phyloP scores from a whole-genome alignment of 2,113 vertebrate genomes.

The Entomyzon cyanotis region DNA sequence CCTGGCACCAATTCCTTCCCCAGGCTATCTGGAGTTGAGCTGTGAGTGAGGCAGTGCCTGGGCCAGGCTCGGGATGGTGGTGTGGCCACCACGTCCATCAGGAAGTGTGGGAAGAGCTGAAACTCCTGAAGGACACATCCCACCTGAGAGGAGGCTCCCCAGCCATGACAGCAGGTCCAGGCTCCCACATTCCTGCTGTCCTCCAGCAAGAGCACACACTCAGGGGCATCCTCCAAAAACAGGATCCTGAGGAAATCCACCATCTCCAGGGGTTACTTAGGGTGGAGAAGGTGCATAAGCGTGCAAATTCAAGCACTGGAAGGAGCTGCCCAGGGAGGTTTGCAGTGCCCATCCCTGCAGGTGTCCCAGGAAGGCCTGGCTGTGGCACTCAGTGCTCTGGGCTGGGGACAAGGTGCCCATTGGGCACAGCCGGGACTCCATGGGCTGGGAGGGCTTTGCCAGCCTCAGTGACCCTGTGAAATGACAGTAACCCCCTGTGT shows the following conservation, averaged over 20 bases:
- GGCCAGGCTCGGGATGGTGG: rapidly evolving
- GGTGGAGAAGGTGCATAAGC: rapidly evolving
- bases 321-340: neutral
- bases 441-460: neutral
- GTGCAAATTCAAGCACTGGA: neutral
- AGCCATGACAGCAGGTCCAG: rapidly evolving
- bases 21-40: rapidly evolving
- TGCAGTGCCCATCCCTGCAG: neutral
- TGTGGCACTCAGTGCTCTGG: neutral
- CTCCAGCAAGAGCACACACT: rapidly evolving
- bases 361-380: neutral
- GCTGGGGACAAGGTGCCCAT: neutral
- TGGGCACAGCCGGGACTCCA: rapidly evolving
- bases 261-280: neutral
- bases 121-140: neutral
- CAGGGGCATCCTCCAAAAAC: rapidly evolving
- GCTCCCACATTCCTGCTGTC: neutral
- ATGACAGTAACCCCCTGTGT: rapidly evolving
- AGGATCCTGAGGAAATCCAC: neutral
- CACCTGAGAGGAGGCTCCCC: neutral
- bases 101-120: neutral
- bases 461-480: neutral
- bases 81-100: rapidly evolving
- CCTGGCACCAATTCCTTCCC: neutral
- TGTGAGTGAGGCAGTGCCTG: rapidly evolving